Conservation (phyloP, 2,113 vertebrate genomes). For the Macaca nemestrina region DNA sequence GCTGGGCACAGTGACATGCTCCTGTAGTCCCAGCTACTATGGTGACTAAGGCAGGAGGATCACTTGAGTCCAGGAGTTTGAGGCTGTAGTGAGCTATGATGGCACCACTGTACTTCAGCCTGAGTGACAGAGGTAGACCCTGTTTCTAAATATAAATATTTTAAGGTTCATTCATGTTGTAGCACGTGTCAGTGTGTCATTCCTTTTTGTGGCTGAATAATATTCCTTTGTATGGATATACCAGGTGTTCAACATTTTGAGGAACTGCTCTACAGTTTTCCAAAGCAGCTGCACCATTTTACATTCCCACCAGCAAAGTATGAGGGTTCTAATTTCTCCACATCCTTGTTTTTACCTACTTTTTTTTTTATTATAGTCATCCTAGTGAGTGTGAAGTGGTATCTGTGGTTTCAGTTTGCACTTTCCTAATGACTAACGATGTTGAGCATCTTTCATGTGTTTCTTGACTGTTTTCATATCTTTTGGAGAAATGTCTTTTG, state of each 20-base stretch:
- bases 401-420: not conserved
- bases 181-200: not conserved
- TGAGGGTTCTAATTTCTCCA: not conserved
- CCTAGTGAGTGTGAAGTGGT: not conserved
- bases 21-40: no score
- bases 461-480: not conserved
- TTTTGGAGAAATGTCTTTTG: not conserved
- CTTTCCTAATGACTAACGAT: not conserved
- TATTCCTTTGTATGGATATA: not conserved
- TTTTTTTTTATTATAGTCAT: not conserved
- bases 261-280: not conserved
- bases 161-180: not conserved
- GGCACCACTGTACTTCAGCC: no score
- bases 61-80: no score
- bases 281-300: not conserved
- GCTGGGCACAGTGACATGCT: no score
- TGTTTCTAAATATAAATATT: not conserved
- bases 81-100: no score
- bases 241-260: not conserved
- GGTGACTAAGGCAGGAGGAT: no score
- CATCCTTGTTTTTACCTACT: not conserved
- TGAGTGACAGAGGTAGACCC: no score
- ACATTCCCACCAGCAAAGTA: not conserved
- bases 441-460: not conserved
- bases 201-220: not conserved